Conservation (phyloP, 64 coral and sea anemone species). For the Pachyseris speciosa region DNA sequence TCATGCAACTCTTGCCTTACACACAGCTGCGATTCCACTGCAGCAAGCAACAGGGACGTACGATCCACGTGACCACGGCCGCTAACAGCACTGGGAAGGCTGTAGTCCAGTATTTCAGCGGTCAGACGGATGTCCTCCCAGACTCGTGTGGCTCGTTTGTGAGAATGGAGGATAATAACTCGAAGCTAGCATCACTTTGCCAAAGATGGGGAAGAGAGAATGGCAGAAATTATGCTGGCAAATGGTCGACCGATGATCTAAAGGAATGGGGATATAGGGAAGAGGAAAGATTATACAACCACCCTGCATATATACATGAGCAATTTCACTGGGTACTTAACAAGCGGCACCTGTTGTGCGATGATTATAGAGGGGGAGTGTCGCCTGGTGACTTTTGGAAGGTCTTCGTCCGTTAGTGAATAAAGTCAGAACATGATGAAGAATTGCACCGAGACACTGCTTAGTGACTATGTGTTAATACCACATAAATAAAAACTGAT, state of each 20-base stretch:
- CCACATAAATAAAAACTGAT: no score
- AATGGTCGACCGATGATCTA: no score
- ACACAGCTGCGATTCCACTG: constrained; percentile 29
- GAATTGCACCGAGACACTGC: no score
- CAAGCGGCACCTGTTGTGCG: not conserved
- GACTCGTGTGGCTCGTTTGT: not conserved
- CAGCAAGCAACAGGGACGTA: not conserved
- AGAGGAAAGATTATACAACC: not conserved
- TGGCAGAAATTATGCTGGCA: not conserved
- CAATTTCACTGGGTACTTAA: not conserved
- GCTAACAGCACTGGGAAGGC: not conserved
- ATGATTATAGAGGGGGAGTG: no score
- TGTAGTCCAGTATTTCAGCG: constrained; percentile 12
- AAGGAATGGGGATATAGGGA: not conserved
- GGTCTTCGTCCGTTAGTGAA: no score
- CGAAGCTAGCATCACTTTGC: not conserved
- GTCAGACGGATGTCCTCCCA: not conserved
- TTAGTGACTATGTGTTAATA: no score
- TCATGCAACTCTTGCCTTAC: not conserved
- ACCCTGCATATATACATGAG: not conserved
- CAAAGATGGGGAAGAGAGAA: not conserved
- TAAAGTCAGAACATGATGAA: no score
- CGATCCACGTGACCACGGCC: constrained; percentile 4
- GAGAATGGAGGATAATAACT: not conserved
- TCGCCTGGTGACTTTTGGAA: not conserved